Conservation (phyloP, 2,888 invertebrate species). For the Rotaria sp. region DNA sequence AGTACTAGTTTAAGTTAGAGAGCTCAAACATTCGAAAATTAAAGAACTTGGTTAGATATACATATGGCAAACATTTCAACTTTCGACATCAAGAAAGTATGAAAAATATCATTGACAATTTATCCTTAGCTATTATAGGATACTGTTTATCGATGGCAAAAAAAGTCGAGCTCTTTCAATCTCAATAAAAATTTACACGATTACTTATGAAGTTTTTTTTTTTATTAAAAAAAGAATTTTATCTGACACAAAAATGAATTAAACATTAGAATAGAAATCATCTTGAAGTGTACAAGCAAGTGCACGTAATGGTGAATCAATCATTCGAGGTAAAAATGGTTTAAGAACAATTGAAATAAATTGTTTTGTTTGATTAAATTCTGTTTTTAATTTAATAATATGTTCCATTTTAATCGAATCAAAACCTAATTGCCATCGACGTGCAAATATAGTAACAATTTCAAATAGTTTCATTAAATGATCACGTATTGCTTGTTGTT, state of each 20-base stretch:
- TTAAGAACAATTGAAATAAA: conserved; percentile 17
- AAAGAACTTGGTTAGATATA: too few relatives aligned
- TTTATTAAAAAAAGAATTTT: neutral
- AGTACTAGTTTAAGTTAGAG: too few relatives aligned
- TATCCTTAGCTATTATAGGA: too few relatives aligned
- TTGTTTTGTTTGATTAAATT: conserved; percentile 23
- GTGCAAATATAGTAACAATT: conserved; percentile 20
- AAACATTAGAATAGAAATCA: neutral
- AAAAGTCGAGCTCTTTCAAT: too few relatives aligned
- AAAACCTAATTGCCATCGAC: conserved; percentile 15
- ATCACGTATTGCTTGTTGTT: conserved; percentile 27
- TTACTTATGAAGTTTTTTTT: neutral
- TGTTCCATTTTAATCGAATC: conserved; percentile 8
- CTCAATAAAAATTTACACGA: too few relatives aligned
- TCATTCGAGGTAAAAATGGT: conserved; percentile 5
- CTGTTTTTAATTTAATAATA: neutral
- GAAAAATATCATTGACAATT: too few relatives aligned
- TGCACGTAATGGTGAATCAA: conserved; percentile 24
- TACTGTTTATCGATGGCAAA: too few relatives aligned
- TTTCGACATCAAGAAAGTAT: too few relatives aligned
- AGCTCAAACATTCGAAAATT: too few relatives aligned
- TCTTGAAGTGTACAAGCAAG: neutral
- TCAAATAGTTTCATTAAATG: conserved; percentile 29
- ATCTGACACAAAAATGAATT: neutral
- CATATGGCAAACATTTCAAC: too few relatives aligned